A percentile compares a stretch with the other conserved stretches of the same genome.
Evolutionary conservation across 2,888 invertebrate genomes (phyloP).

Genomic region (Gymnoscelis rufifasciata): DNA sequence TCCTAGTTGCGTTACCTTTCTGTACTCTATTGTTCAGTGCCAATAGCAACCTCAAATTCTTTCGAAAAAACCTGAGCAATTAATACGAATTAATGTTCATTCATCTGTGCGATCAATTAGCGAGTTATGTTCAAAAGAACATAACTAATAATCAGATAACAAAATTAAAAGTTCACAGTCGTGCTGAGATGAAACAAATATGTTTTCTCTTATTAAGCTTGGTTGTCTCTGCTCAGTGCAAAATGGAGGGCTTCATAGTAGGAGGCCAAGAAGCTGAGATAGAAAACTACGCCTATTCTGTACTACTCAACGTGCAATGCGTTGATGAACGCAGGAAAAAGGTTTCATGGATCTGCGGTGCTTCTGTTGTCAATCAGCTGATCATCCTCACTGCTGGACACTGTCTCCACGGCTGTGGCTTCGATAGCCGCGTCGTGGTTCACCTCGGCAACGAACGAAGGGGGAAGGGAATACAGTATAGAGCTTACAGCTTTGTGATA

Average conservation of each 20-base stretch:
- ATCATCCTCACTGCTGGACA: constrained; percentile 20
- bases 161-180: not conserved
- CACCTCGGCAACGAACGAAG: not conserved
- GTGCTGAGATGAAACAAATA: constrained; percentile 7
- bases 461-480: constrained; percentile 1
- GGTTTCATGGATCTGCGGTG: constrained; percentile 25
- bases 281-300: constrained; percentile 23
- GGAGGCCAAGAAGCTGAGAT: constrained; percentile 22
- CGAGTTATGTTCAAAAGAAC: too few species aligned
- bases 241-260: constrained; percentile 24
- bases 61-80: not conserved
- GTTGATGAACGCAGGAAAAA: not conserved
- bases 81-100: constrained; percentile 2
- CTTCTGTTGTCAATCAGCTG: constrained; percentile 30
- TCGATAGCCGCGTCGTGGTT: not conserved
- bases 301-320: constrained; percentile 20
- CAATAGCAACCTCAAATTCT: too few species aligned
- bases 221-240: constrained; percentile 4
- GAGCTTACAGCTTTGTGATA: constrained; percentile 17
- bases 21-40: too few species aligned
- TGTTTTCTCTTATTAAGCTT: constrained; percentile 5
- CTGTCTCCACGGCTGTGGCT: constrained; percentile 2
- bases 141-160: constrained; percentile 12
- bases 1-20: too few species aligned
- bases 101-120: constrained; percentile 8